Base-by-base conservation (phyloP, 2,888 invertebrate species). In the Cheilosia vernalis region DNA sequence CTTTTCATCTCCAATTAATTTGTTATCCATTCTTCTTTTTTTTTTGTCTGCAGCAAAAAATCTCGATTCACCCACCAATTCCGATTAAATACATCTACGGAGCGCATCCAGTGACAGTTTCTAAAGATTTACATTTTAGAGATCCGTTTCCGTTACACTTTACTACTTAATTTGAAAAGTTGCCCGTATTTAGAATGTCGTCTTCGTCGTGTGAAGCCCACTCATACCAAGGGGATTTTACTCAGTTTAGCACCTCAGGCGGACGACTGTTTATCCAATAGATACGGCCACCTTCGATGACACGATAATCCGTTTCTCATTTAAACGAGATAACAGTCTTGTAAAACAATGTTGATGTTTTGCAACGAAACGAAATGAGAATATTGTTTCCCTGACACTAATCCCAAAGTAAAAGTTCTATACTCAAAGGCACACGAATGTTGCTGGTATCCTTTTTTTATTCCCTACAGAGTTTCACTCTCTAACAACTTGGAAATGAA, bases 271-370 rank as follows among this genome's bases (percentile, higher is more conserved):
- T n/a, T 53, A 44, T 53, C 47, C 24, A 70, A 61, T 56, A 60
- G 33, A 60, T 27, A 63, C 55, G 13, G 40, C 51, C 55, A 55
- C 70, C 60, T 80, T 77, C 80, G 81, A 85, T 72, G 85, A 81
- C 80, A 85, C 55, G 76, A 63, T 81, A 72, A 77, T 81, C 76
- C 76, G 72, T 76, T 81, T 81, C 76, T 81, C 85, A 85, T 85
- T 85, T 81, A 66, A 81, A 76, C 72, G 60, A 67, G 81, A 76
- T 81, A 85, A 77, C 66, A 81, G 70, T 72, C 72, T 76, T 81
- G 77, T 85, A 85, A 72, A 72, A 81, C 85, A 76, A 81, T 85
- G 81, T 81, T 85, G 60, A 83, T 83, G 66, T 83, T 72, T 72
- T 60, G 47, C 47, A 63, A 77, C 69, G 49, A 13, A 19, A 67